These are phyloP conservation scores for Cuniculus paca DNA, from an alignment of 2,797 vertebrate species.

Conservation along the genomic window DNA sequence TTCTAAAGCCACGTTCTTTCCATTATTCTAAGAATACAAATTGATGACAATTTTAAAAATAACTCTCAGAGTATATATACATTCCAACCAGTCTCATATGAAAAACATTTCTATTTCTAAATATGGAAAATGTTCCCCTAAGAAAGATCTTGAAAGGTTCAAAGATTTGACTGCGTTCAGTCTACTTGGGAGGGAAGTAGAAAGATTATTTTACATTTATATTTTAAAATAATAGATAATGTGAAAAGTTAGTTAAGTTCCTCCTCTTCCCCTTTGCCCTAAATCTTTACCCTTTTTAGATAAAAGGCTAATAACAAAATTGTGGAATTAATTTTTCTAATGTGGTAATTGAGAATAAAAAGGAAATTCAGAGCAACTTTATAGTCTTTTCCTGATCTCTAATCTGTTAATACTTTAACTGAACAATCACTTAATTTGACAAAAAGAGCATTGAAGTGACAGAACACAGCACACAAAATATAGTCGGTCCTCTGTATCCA, in stretches of 20 bases:
- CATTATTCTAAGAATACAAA: not conserved
- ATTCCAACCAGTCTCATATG: not conserved
- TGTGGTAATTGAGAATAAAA: not conserved
- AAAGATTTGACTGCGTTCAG: not conserved
- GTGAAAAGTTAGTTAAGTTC: not conserved
- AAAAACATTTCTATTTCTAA: constrained; percentile 5
- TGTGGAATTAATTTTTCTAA: not conserved
- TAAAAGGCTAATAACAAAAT: not conserved
- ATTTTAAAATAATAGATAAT: not conserved
- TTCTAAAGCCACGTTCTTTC: not conserved
- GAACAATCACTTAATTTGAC: constrained; percentile 76
- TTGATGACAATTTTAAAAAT: not conserved
- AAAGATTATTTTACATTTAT: constrained; percentile 3
- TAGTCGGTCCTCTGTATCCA: not conserved
- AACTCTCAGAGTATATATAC: not conserved
- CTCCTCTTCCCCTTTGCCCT: not conserved
- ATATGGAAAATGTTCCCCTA: not conserved
- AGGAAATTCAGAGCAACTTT: not conserved
- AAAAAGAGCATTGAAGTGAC: constrained; percentile 84
- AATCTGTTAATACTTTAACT: not conserved
- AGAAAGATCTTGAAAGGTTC: not conserved
- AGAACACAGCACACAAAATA: not conserved
- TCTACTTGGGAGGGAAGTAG: not conserved
- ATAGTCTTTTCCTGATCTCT: not conserved
- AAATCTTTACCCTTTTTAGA: not conserved